Evolutionary conservation across 2,113 vertebrate genomes (phyloP).

Genomic region (Phrynosoma blainvillii): DNA sequence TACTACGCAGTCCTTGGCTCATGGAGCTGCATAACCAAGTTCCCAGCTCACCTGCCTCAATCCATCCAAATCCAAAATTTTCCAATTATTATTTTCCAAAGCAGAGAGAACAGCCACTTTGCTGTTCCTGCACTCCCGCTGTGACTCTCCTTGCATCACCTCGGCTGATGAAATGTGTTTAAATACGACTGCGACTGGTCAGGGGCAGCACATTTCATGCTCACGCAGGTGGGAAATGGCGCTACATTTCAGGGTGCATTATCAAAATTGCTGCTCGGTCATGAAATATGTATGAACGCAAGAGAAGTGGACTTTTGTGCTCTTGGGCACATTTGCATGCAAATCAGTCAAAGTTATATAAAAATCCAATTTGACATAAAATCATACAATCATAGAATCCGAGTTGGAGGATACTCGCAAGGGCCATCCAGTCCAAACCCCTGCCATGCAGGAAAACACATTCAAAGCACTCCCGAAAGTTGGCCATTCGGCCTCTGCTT

Average conservation of each 20-base stretch:
- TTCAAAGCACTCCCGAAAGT: too few relatives aligned
- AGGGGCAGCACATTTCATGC: neutral
- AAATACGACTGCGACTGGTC: neutral
- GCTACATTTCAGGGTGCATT: neutral
- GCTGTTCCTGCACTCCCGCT: neutral
- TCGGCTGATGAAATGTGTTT: neutral
- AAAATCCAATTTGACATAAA: too few relatives aligned
- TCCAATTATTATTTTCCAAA: neutral
- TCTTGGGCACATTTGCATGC: neutral
- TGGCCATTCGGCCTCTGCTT: too few relatives aligned
- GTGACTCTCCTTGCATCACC: neutral
- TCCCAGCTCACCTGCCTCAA: neutral
- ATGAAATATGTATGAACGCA: conserved; percentile 10
- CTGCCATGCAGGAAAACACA: too few relatives aligned
- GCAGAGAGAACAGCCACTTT: neutral
- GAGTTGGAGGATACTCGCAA: too few relatives aligned
- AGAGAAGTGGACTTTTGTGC: neutral
- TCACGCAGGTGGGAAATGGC: neutral
- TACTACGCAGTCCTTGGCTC: neutral
- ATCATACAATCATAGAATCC: too few relatives aligned
- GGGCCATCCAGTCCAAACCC: too few relatives aligned
- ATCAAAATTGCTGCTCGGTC: neutral
- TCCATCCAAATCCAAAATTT: neutral
- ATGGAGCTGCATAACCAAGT: neutral
- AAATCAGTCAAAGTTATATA: neutral